Conservation (phyloP, 1,140 invertebrate genomes). For the Heliothis subflexa region DNA sequence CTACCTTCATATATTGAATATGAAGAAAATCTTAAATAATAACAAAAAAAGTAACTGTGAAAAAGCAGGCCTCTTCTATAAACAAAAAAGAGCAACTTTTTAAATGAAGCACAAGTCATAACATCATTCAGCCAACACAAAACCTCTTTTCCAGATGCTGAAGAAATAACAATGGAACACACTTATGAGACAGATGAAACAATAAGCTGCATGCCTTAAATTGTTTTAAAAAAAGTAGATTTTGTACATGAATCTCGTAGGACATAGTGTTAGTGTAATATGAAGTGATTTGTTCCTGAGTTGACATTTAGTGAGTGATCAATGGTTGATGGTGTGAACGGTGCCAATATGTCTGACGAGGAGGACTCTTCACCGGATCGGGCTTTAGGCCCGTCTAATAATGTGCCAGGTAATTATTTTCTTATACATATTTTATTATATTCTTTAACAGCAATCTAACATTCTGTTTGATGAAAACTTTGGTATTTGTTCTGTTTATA, state of each 20-base stretch:
- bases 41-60: no score
- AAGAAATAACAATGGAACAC: conserved; percentile 65
- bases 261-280: conserved; percentile 58
- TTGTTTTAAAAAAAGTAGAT: conserved; percentile 54
- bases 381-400: conserved; percentile 75
- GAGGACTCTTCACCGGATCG: conserved; percentile 79
- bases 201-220: conserved; percentile 54
- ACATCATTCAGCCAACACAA: conserved; percentile 23
- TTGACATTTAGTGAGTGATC: conserved; percentile 38
- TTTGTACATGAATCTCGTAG: conserved; percentile 68
- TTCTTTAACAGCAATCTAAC: not conserved
- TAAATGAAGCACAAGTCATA: conserved; percentile 4
- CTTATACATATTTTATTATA: conserved; percentile 23
- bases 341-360: conserved; percentile 76
- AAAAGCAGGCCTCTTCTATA: not conserved
- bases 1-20: not conserved
- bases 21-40: no score
- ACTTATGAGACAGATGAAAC: conserved; percentile 60
- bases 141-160: conserved; percentile 52
- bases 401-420: conserved; percentile 72
- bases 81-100: not conserved
- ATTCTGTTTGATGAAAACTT: not conserved
- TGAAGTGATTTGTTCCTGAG: conserved; percentile 63
- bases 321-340: conserved; percentile 49
- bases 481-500: no score